Evolutionary conservation across 2,888 invertebrate genomes (phyloP).

Genomic region (Anticlea derivata): DNA sequence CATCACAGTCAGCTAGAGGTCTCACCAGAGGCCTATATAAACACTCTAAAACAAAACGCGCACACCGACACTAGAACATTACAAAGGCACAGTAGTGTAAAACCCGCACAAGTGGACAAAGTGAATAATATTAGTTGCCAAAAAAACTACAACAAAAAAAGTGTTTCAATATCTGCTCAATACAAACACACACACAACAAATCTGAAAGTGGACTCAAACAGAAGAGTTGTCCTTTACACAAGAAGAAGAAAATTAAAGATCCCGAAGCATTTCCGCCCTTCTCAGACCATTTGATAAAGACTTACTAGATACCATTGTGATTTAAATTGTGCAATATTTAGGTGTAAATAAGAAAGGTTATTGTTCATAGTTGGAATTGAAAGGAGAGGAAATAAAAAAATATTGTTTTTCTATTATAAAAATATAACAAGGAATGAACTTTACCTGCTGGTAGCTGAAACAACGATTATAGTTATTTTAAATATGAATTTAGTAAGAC

Average conservation of each 20-base stretch:
- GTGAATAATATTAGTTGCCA: slow-evolving; percentile 58
- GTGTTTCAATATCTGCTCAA: slow-evolving; percentile 62
- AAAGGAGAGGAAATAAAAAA: neutral
- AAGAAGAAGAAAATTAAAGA: slow-evolving; percentile 72
- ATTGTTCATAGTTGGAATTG: slow-evolving; percentile 11
- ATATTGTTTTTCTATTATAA: neutral
- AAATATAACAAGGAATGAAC: too few relatives aligned
- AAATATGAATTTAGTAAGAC: neutral
- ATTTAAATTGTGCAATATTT: slow-evolving; percentile 31
- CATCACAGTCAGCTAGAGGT: slow-evolving; percentile 76
- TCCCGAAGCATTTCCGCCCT: slow-evolving; percentile 56
- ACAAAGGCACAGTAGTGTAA: slow-evolving; percentile 32
- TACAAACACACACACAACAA: slow-evolving; percentile 75
- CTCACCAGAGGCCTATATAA: slow-evolving; percentile 47
- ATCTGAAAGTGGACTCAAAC: slow-evolving; percentile 67
- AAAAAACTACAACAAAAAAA: slow-evolving; percentile 60
- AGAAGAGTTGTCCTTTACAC: slow-evolving; percentile 68
- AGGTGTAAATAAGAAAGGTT: slow-evolving; percentile 5
- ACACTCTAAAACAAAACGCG: slow-evolving; percentile 40
- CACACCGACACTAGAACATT: slow-evolving; percentile 37
- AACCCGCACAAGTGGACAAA: slow-evolving; percentile 27
- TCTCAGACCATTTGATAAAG: slow-evolving; percentile 76
- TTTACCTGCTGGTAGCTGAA: neutral
- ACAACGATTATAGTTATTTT: neutral
- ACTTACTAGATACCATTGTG: slow-evolving; percentile 58